phyloP scores from a whole-genome alignment of 2,797 vertebrate species.

The Sebastes minor region DNA sequence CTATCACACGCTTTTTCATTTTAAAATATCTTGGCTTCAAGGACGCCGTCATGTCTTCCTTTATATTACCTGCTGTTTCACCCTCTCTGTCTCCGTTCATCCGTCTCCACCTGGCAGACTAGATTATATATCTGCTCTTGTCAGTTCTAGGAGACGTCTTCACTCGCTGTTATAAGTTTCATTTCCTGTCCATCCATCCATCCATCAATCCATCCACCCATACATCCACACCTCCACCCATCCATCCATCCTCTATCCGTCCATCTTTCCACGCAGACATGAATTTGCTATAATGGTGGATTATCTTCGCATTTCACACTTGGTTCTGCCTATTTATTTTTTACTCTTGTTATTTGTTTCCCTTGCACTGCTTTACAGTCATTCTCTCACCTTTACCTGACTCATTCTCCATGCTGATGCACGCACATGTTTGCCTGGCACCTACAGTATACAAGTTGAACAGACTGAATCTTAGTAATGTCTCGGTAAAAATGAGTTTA shows the following conservation, averaged over 20 bases:
- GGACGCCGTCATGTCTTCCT: conserved; percentile 30
- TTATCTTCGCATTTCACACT: conserved; percentile 40
- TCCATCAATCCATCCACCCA: conserved; percentile 36
- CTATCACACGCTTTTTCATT: conserved; percentile 50
- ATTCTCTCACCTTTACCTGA: not conserved
- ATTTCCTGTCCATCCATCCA: conserved; percentile 60
- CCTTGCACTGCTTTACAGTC: not conserved
- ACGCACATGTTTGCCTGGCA: not conserved
- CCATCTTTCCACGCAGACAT: conserved; percentile 15
- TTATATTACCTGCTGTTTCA: conserved; percentile 41
- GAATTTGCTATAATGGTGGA: not conserved
- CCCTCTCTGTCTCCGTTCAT: conserved; percentile 38
- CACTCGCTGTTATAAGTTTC: conserved; percentile 55
- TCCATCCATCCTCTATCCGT: conserved; percentile 27
- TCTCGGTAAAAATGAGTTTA: not conserved
- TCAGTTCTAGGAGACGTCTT: conserved; percentile 59
- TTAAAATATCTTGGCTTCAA: conserved; percentile 46
- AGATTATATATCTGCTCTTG: conserved; percentile 61
- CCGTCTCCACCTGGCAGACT: conserved; percentile 45
- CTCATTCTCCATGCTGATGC: not conserved
- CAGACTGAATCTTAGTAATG: not conserved
- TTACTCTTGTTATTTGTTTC: not conserved
- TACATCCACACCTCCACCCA: conserved; percentile 11
- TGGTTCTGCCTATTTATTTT: not conserved
- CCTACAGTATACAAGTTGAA: not conserved